Evolutionary conservation across 2,797 vertebrate genomes (phyloP).

Genomic region (Pseudomugil gertrudae): DNA sequence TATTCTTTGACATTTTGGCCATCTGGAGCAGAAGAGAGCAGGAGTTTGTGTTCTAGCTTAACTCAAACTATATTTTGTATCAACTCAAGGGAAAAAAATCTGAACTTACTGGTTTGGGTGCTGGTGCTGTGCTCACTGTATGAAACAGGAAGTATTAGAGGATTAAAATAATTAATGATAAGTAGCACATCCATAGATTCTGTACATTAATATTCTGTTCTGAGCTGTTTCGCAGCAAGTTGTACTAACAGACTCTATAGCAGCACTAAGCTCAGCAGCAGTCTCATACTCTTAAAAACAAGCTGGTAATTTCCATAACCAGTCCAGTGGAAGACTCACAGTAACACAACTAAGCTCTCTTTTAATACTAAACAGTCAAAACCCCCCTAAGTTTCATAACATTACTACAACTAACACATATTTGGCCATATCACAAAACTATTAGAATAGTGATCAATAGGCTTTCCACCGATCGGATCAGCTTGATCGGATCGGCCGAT

Average conservation of each 20-base stretch:
- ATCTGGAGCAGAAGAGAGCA: constrained; percentile 70
- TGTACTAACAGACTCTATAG: constrained; percentile 50
- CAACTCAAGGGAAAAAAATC: background rate
- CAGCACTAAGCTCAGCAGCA: constrained; percentile 22
- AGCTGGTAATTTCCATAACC: constrained; percentile 58
- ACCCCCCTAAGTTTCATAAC: constrained; percentile 18
- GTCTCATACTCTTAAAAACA: constrained; percentile 30
- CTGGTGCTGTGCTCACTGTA: constrained; percentile 95
- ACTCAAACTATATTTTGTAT: background rate
- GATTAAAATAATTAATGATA: constrained; percentile 35
- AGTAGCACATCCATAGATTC: constrained; percentile 22
- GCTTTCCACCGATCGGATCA: no score
- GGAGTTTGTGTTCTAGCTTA: background rate
- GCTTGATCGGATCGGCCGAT: no score
- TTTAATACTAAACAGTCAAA: constrained; percentile 45
- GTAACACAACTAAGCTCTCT: constrained; percentile 18
- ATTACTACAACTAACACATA: background rate
- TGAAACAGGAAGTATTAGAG: constrained; percentile 57
- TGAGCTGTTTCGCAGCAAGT: constrained; percentile 51
- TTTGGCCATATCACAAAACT: constrained; percentile 1
- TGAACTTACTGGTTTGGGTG: constrained; percentile 91
- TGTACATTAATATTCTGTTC: constrained; percentile 55
- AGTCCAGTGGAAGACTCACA: constrained; percentile 62
- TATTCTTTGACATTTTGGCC: constrained; percentile 98
- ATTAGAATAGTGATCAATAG: background rate